A percentile compares a stretch with the other conserved stretches of the same genome.
Conservation (phyloP, 1,140 invertebrate species). For the Scaptomyza pallida region DNA sequence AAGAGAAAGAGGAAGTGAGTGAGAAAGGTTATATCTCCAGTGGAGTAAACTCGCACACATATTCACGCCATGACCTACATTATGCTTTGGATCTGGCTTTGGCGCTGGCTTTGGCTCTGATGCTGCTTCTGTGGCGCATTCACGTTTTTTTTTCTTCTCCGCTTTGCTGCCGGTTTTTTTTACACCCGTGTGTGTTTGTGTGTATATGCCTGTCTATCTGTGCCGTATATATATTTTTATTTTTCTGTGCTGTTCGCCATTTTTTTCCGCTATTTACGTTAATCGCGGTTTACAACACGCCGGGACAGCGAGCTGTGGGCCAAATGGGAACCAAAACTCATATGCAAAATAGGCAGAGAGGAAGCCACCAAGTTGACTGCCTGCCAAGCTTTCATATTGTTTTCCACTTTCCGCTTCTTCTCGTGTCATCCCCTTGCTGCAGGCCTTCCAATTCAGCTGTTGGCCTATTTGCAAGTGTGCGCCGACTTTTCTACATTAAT, state of each 20-base stretch:
- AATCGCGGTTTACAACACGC: slow-evolving; percentile 71
- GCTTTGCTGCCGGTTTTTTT: slow-evolving; percentile 23
- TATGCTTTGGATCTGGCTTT: slow-evolving; percentile 11
- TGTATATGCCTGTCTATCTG: slow-evolving; percentile 25
- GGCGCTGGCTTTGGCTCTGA: slow-evolving; percentile 4
- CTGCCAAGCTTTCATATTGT: slow-evolving; percentile 33
- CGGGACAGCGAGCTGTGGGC: slow-evolving; percentile 31
- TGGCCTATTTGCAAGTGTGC: slow-evolving; percentile 42
- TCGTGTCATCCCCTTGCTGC: too few relatives aligned
- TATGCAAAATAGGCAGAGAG: slow-evolving; percentile 53
- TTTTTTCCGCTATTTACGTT: slow-evolving; percentile 68
- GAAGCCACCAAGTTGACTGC: slow-evolving; percentile 17
- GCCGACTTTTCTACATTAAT: slow-evolving; percentile 72
- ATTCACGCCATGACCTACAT: slow-evolving; percentile 66
- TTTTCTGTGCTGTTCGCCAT: slow-evolving; percentile 34
- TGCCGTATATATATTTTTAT: slow-evolving; percentile 31
- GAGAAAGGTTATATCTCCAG: slow-evolving; percentile 11
- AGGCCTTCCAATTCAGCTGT: background rate
- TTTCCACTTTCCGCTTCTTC: slow-evolving; percentile 2
- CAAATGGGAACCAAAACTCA: slow-evolving; percentile 30
- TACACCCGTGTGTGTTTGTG: slow-evolving; percentile 30
- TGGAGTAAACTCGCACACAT: slow-evolving; percentile 32
- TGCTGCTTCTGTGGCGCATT: slow-evolving; percentile 18
- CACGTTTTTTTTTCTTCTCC: slow-evolving; percentile 9
- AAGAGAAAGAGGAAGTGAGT: too few relatives aligned